phyloP scores from a whole-genome alignment of 2,797 vertebrate genomes.

The Diceros bicornis region DNA sequence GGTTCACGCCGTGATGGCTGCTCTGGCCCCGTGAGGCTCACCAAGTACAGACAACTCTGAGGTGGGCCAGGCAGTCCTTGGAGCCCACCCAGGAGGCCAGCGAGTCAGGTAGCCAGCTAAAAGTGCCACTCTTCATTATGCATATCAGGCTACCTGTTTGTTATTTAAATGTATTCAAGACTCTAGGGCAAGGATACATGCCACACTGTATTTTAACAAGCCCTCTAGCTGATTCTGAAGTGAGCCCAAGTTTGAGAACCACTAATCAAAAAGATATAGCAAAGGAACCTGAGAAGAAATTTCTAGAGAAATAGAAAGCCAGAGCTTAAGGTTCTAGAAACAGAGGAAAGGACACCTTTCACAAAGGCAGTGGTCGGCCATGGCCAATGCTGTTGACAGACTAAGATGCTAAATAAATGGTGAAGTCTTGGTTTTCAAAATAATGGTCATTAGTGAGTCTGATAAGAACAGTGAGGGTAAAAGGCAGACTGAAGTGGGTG shows the following conservation, averaged over 20 bases:
- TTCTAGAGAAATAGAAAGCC: not conserved
- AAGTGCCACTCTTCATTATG: fast-evolving
- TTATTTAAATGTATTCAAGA: not conserved
- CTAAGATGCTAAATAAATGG: fast-evolving
- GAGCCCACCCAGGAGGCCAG: not conserved
- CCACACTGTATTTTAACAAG: fast-evolving
- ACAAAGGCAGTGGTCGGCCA: fast-evolving
- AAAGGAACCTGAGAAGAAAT: not conserved
- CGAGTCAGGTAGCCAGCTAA: fast-evolving
- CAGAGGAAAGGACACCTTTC: not conserved
- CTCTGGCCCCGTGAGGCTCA: not conserved
- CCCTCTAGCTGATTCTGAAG: not conserved
- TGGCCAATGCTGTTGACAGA: not conserved
- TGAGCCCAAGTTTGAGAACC: not conserved
- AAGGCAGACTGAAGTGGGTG: no score
- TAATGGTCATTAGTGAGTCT: fast-evolving
- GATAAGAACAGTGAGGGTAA: not conserved
- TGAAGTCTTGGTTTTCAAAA: not conserved
- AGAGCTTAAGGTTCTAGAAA: not conserved
- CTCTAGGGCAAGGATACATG: not conserved
- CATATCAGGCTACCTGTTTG: fast-evolving
- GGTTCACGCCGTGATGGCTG: not conserved
- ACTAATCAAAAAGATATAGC: not conserved
- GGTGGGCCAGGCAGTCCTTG: not conserved
- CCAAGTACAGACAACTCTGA: fast-evolving